Evolutionary conservation across 2,888 invertebrate species (phyloP), one percentile per base, ranked within the genome.

Genomic region (Cantharis flavilabris): DNA sequence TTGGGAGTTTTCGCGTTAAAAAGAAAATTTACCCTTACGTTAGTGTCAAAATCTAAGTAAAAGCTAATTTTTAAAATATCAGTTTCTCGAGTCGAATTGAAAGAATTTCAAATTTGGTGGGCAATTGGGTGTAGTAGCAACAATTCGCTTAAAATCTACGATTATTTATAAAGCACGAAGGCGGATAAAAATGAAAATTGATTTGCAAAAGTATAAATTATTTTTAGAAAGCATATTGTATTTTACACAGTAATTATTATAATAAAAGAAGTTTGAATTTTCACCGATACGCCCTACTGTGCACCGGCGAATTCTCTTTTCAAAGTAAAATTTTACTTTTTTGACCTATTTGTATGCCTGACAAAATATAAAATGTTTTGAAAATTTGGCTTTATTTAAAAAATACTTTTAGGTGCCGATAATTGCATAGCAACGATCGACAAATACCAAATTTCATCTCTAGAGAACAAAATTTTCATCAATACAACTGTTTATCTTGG

Each of bases 401-500:
- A 49, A 33, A 33, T 4, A 4, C 2, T 49, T 49, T n/a, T 49
- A 49, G 49, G n/a, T n/a, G 49, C 49, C 49, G 49, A 49, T 49
- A 49, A 49, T 49, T 49, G 49, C 49, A 67, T 67, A 67, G 65
- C 65, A 23, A 67, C 65, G 49, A 49, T 7, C 49, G 49, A 49
- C 49, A 49, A 49, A 49, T 49, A 49, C 49, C 49, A 49, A 49
- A 49, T 49, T n/a, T n/a, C 65, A 20, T 67, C 18, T 67, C 65
- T 23, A n/a, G 65, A 67, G 65, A 77, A 76, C 28, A 69, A 23
- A 72, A 76, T 69, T 67, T 71, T 71, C 20, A 67, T 69, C 62
- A 75, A 82, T 73, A 69, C 73, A 30, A 80, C 81, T 62, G 80
- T 85, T 72, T 87, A 84, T 81, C 81, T 87, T 71, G 86, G 87